A percentile compares a stretch with the other conserved stretches of the same genome.
Conservation (phyloP, 2,888 invertebrate species). For the Gymnoscelis rufifasciata region DNA sequence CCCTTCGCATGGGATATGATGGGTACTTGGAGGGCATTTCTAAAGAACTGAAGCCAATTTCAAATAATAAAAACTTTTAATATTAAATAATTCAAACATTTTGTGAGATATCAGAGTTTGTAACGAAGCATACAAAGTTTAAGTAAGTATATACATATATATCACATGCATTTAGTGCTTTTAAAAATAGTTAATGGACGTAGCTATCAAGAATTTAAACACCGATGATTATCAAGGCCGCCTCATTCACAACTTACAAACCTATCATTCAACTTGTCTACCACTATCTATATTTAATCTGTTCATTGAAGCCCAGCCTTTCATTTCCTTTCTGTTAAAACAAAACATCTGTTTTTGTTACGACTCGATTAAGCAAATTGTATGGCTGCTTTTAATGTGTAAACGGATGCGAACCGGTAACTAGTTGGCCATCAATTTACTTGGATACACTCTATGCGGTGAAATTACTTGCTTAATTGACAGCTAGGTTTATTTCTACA, state of each 20-base stretch:
- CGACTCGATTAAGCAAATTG: constrained; percentile 24
- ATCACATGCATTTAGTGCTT: not conserved
- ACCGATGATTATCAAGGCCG: not conserved
- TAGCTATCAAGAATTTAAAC: too few relatives aligned
- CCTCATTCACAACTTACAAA: constrained; percentile 6
- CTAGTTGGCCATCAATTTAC: not conserved
- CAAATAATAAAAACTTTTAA: too few relatives aligned
- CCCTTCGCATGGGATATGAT: too few relatives aligned
- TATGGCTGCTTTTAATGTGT: constrained; percentile 6
- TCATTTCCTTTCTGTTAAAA: constrained; percentile 24
- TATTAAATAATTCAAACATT: too few relatives aligned
- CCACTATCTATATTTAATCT: constrained; percentile 11
- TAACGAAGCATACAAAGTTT: too few relatives aligned
- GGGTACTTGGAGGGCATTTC: too few relatives aligned
- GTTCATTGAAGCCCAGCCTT: constrained; percentile 19
- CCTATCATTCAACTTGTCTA: constrained; percentile 5
- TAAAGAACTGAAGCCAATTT: too few relatives aligned
- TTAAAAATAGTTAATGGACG: not conserved
- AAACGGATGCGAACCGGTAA: constrained; percentile 1
- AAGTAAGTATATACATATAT: too few relatives aligned
- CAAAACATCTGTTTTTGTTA: constrained; percentile 23
- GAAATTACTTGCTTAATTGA: too few relatives aligned
- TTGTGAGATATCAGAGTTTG: too few relatives aligned
- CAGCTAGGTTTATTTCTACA: too few relatives aligned
- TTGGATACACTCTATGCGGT: not conserved